Percentiles rank a stretch among this genome's conserved stretches.
Conservation (phyloP, 2,797 vertebrate species). For the Thamnophis elegans region DNA sequence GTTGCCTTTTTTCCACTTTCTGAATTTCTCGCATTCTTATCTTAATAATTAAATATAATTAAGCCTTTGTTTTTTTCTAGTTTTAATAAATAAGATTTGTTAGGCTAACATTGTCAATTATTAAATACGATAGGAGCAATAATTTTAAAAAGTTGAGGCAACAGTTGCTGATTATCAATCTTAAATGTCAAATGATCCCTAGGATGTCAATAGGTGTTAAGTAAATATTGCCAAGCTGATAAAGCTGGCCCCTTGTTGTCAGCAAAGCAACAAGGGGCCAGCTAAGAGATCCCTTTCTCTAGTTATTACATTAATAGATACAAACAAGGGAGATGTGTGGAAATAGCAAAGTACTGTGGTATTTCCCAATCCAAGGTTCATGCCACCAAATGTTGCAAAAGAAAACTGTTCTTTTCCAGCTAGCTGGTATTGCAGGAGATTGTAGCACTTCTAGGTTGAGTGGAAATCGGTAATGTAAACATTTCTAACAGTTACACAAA, state of each 20-base stretch:
- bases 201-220: not conserved
- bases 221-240: not conserved
- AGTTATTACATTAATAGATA: not conserved
- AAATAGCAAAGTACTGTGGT: not conserved
- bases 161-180: not conserved
- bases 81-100: not conserved
- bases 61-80: not conserved
- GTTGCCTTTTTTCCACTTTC: not conserved
- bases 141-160: not conserved
- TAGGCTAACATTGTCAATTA: not conserved
- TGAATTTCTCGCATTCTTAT: not conserved
- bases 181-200: not conserved
- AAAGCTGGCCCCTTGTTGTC: no score
- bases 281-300: not conserved
- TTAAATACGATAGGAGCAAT: not conserved
- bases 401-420: not conserved
- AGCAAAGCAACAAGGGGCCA: not conserved
- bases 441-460: not conserved
- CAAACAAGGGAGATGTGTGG: not conserved
- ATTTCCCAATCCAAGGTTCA: not conserved
- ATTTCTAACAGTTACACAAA: not conserved
- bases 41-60: not conserved
- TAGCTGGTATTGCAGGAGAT: not conserved
- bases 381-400: not conserved
- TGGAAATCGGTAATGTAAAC: not conserved